Percentiles rank a stretch among this genome's conserved stretches.
Evolutionary conservation across 2,797 vertebrate species (phyloP).

Genomic region (Diglossa cyanea): DNA sequence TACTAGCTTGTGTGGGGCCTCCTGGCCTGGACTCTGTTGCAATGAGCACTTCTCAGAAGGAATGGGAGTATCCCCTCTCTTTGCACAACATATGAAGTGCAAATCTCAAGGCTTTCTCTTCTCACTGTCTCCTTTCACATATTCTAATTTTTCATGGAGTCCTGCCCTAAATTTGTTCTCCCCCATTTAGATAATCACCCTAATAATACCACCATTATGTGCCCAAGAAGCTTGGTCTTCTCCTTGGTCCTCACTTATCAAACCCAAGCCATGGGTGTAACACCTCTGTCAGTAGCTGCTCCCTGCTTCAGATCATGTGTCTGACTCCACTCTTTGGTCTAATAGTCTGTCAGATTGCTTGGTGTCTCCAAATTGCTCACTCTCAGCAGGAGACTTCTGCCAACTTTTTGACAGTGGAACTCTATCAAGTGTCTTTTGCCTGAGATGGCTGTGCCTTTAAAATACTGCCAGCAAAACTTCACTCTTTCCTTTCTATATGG

Average conservation of each 20-base stretch:
- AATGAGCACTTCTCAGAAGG: not conserved
- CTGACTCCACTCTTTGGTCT: not conserved
- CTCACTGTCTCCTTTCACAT: not conserved
- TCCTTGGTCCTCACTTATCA: not conserved
- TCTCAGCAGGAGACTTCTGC: not conserved
- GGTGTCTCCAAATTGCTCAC: not conserved
- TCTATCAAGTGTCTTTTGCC: not conserved
- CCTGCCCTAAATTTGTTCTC: not conserved
- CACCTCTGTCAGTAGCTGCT: not conserved
- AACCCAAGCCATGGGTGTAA: not conserved
- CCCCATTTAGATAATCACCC: not conserved
- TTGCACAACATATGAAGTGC: not conserved
- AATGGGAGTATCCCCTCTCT: not conserved
- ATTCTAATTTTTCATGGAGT: not conserved
- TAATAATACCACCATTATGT: accelerated
- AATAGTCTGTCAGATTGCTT: not conserved
- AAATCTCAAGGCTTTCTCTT: not conserved
- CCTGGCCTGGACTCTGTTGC: not conserved
- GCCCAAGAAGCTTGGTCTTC: not conserved
- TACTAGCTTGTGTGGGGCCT: not conserved
- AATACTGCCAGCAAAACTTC: not conserved
- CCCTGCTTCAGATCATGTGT: not conserved
- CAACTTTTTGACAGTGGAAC: not conserved
- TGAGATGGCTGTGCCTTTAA: not conserved
- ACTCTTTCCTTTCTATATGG: not conserved